Conservation (phyloP, 2,797 vertebrate species). For the Nyctalus aviator region DNA sequence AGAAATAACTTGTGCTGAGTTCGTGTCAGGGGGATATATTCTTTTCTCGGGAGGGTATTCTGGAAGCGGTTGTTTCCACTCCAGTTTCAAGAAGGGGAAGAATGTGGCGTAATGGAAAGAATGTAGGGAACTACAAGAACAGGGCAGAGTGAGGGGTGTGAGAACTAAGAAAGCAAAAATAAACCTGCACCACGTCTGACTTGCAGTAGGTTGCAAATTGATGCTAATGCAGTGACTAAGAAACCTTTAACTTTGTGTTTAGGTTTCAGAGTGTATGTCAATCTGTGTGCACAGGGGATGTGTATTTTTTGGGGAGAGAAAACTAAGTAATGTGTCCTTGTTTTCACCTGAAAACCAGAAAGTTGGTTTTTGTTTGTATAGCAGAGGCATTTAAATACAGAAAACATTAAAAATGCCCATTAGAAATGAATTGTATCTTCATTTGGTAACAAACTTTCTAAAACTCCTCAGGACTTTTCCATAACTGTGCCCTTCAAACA, state of each 20-base stretch:
- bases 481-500: background rate
- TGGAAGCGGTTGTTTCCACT: background rate
- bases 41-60: background rate
- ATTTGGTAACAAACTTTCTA: background rate
- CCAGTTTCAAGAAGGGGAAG: background rate
- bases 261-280: background rate
- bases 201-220: background rate
- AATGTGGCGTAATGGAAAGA: background rate
- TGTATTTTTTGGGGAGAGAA: background rate
- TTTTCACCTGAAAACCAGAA: background rate
- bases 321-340: background rate
- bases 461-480: background rate
- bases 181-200: background rate
- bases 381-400: background rate
- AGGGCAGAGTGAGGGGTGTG: fast-evolving
- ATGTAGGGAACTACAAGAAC: background rate
- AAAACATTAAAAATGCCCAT: background rate
- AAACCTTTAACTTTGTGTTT: background rate
- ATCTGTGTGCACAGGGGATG: background rate
- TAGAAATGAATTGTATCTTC: conserved; percentile 10
- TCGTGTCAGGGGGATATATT: background rate
- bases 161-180: background rate
- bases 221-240: background rate
- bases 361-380: background rate
- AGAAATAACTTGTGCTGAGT: background rate